A percentile compares a stretch with the other conserved stretches of the same genome.
Conservation (phyloP, 2,113 vertebrate species). For the Martes martes region DNA sequence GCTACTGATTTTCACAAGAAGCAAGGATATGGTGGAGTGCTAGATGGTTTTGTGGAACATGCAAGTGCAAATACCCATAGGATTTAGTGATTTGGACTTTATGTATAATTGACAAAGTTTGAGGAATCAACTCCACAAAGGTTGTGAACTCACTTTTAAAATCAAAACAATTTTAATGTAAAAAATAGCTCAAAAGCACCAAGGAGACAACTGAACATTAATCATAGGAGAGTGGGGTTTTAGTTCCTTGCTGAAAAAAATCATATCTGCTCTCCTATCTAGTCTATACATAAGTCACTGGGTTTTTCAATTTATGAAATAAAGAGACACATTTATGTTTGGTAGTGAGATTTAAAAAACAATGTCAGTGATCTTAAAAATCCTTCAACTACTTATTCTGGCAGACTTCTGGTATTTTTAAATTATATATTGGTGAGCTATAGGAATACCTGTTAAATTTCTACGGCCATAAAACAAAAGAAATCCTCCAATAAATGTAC, state of each 20-base stretch:
- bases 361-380: constrained; percentile 43
- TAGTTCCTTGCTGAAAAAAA: constrained; percentile 57
- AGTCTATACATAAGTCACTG: constrained; percentile 24
- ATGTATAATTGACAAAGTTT: constrained; percentile 1
- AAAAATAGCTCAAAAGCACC: constrained; percentile 37
- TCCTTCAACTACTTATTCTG: constrained; percentile 41
- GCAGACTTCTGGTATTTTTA: constrained; percentile 51
- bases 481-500: neutral
- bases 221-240: constrained; percentile 29
- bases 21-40: neutral
- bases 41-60: neutral
- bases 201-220: constrained; percentile 48
- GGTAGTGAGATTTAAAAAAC: constrained; percentile 30
- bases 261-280: constrained; percentile 44
- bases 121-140: neutral
- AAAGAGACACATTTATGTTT: constrained; percentile 51
- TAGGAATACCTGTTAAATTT: constrained; percentile 57
- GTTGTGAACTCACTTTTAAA: constrained; percentile 20
- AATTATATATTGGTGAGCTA: constrained; percentile 38
- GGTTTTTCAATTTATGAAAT: constrained; percentile 64
- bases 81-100: neutral
- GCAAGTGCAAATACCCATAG: neutral
- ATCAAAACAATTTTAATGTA: neutral
- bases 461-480: neutral
- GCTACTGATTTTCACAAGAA: neutral